These are phyloP conservation scores for Odontomyia ornata DNA, from an alignment of 2,888 invertebrate species.

Conservation along the genomic window DNA sequence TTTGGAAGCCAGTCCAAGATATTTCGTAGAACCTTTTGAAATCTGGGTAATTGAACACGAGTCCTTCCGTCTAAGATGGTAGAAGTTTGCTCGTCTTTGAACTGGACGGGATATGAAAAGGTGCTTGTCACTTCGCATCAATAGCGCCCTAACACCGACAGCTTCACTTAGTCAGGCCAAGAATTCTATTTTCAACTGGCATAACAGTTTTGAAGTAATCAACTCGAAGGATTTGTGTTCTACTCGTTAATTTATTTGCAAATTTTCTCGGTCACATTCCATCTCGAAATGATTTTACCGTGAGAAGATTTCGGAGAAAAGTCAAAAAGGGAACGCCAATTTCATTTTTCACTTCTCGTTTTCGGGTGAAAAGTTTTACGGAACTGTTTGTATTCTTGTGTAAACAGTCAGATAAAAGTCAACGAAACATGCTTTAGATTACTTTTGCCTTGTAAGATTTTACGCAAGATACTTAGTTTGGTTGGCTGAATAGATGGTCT, in stretches of 20 bases:
- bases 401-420: conserved; percentile 31
- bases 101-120: not conserved
- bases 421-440: conserved; percentile 3
- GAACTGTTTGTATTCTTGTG: conserved; percentile 3
- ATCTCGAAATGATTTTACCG: not conserved
- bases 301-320: no score
- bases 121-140: conserved; percentile 9
- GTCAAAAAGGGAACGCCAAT: not conserved
- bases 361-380: not conserved
- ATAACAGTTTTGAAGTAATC: conserved; percentile 4
- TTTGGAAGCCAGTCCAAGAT: not conserved
- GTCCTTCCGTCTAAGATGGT: not conserved
- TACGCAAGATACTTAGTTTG: not conserved
- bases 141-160: not conserved
- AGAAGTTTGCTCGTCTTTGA: conserved; percentile 12
- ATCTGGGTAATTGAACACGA: conserved; percentile 28
- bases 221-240: conserved; percentile 16
- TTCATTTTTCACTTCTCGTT: not conserved
- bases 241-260: conserved; percentile 33
- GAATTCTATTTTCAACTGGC: not conserved
- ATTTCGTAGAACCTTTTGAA: conserved; percentile 22
- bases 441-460: not conserved
- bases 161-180: not conserved
- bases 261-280: conserved; percentile 17
- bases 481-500: not conserved